Conservation (phyloP, 2,113 vertebrate genomes). For the Lasiurus cinereus region DNA sequence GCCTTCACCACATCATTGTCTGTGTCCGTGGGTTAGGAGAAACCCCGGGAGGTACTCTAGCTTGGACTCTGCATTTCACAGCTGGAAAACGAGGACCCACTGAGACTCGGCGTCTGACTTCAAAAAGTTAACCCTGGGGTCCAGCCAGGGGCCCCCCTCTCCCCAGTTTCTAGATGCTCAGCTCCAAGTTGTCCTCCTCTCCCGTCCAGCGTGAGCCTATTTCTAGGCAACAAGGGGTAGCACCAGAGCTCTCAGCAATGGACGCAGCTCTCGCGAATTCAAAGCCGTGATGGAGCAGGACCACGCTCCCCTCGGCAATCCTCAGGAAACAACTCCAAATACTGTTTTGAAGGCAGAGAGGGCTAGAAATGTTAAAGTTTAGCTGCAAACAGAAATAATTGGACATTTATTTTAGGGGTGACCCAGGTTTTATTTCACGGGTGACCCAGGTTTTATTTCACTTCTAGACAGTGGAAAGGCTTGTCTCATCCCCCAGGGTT, state of each 20-base stretch:
- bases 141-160: neutral
- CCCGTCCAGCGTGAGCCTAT: neutral
- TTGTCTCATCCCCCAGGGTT: neutral
- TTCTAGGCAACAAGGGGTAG: constrained; percentile 13
- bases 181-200: neutral
- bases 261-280: neutral
- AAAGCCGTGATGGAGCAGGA: neutral
- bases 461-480: neutral
- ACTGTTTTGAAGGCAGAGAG: neutral
- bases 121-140: neutral
- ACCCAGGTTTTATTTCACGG: too few relatives aligned
- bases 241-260: neutral
- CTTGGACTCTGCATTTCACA: neutral
- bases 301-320: neutral
- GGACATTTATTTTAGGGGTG: neutral
- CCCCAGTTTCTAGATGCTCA: neutral
- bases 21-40: too few relatives aligned
- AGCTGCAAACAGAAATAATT: neutral
- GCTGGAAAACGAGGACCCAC: neutral
- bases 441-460: neutral
- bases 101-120: neutral
- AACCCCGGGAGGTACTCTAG: neutral
- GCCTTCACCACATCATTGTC: too few relatives aligned
- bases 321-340: neutral
- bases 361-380: neutral